A percentile compares a stretch with the other conserved stretches of the same genome.
Evolutionary conservation across 2,888 invertebrate genomes (phyloP).

Genomic region (Himalopsyche japonica): DNA sequence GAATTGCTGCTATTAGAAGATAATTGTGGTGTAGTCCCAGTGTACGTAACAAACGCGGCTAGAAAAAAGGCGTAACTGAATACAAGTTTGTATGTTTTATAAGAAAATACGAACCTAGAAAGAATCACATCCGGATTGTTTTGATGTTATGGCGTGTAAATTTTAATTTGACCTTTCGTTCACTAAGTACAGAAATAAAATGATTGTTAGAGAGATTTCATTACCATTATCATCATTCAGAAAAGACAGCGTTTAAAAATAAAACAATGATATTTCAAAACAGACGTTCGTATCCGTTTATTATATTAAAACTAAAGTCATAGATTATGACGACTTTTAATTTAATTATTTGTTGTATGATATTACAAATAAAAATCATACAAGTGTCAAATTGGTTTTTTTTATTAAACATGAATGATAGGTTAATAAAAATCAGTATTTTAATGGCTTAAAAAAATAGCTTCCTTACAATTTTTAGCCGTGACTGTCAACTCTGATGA

Average conservation of each 20-base stretch:
- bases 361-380: too few relatives aligned
- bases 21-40: slow-evolving; percentile 27
- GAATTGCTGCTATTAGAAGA: slow-evolving; percentile 36
- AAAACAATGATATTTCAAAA: not conserved
- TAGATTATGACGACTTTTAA: too few relatives aligned
- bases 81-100: not conserved
- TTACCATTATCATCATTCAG: not conserved
- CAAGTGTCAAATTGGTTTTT: too few relatives aligned
- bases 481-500: too few relatives aligned
- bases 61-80: not conserved
- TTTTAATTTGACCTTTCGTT: not conserved
- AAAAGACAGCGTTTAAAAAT: not conserved
- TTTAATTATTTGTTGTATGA: too few relatives aligned
- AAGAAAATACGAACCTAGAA: not conserved
- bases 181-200: not conserved
- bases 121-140: slow-evolving; percentile 10
- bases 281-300: too few relatives aligned
- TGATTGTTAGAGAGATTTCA: not conserved
- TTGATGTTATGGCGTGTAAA: not conserved
- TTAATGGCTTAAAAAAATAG: too few relatives aligned
- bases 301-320: too few relatives aligned
- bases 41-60: not conserved
- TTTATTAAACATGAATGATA: too few relatives aligned
- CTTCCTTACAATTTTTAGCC: too few relatives aligned
- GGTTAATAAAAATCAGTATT: too few relatives aligned